Base-by-base conservation (phyloP, 2,113 vertebrate species). In the Engraulis encrasicolus region DNA sequence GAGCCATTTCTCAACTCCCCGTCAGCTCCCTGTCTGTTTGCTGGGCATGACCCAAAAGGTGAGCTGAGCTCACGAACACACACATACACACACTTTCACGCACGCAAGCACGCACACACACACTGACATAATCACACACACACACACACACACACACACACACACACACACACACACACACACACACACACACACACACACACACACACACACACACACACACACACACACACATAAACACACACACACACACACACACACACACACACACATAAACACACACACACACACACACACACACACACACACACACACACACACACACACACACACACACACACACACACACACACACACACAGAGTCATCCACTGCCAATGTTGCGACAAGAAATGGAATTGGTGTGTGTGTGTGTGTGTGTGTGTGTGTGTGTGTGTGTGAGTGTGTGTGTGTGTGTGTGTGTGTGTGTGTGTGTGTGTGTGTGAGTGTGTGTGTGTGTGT, bases 111-210 rank as follows among this genome's bases (percentile, higher is more conserved):
- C n/a, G n/a, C n/a, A n/a, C n/a, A n/a, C n/a, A n/a, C n/a, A n/a
- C n/a, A n/a, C n/a, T n/a, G n/a, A n/a, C n/a, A n/a, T n/a, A n/a
- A n/a, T n/a, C n/a, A 74, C 17, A 5, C 66, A 11, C 31, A 14
- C 45, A 17, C 48, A 79, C 49, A 71, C 6, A 78, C 78, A 83
- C n/a, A 40, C 85, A 82, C 81, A 86, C 83, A 86, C 19, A 82
- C 6, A 38, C 40, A 45, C 40, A 45, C 4, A 45, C 40, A 9
- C 40, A 45, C 40, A 45, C 40, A n/a, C n/a, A n/a, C n/a, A n/a
- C n/a, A n/a, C n/a, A n/a, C n/a, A n/a, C n/a, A n/a, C n/a, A n/a
- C n/a, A n/a, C n/a, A n/a, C n/a, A n/a, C n/a, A n/a, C n/a, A n/a
- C n/a, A 74, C 17, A 5, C 66, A 11, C 31, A 14, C 45, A 17